phyloP scores from a whole-genome alignment of 2,113 vertebrate genomes.

The Beaufortia kweichowensis region DNA sequence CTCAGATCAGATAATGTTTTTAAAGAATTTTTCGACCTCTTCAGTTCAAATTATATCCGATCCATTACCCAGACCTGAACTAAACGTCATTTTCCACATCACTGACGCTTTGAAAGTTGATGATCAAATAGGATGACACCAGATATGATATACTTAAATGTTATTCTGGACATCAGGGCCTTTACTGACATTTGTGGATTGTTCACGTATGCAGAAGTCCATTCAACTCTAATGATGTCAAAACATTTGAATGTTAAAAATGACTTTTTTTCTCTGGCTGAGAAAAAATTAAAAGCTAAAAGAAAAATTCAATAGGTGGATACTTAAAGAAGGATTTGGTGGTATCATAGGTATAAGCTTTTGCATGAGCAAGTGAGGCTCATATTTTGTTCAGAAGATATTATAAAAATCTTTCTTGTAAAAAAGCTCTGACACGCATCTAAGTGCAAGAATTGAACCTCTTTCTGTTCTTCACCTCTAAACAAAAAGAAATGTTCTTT shows the following conservation, averaged over 20 bases:
- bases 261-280: too few relatives aligned
- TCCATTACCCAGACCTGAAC: constrained; percentile 24
- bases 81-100: constrained; percentile 15
- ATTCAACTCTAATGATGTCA: too few relatives aligned
- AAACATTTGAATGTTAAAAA: too few relatives aligned
- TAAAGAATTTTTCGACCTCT: not conserved
- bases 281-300: too few relatives aligned
- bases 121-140: constrained; percentile 3
- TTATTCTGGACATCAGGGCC: constrained; percentile 10
- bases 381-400: too few relatives aligned
- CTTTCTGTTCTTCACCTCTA: not conserved
- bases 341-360: too few relatives aligned
- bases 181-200: constrained; percentile 13
- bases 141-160: not conserved
- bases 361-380: too few relatives aligned
- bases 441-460: not conserved
- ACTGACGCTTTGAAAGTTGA: not conserved
- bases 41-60: constrained; percentile 26
- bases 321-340: too few relatives aligned
- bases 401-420: not conserved
- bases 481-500: not conserved
- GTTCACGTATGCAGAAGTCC: not conserved
- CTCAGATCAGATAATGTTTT: constrained; percentile 24
- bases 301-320: too few relatives aligned
- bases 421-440: not conserved